phyloP scores from a whole-genome alignment of 2,797 vertebrate species.

The Smutsia gigantea region DNA sequence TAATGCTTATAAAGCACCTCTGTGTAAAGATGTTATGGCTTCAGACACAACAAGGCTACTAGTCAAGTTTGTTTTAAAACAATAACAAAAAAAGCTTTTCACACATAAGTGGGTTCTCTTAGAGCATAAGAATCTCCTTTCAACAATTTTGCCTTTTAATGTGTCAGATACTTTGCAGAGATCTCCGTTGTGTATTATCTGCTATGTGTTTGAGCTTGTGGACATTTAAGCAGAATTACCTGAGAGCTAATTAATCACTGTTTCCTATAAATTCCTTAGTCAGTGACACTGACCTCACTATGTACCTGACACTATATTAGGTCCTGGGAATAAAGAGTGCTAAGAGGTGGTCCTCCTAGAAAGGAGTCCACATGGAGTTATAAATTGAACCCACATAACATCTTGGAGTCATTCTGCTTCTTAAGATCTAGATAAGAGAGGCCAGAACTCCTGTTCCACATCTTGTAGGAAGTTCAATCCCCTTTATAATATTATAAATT shows the following conservation, averaged over 20 bases:
- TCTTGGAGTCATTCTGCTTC: background rate
- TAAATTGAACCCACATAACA: background rate
- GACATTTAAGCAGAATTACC: background rate
- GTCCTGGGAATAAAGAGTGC: background rate
- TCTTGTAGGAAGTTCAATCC: background rate
- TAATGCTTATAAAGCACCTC: background rate
- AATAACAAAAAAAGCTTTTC: background rate
- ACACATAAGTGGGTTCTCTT: background rate
- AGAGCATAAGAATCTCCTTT: background rate
- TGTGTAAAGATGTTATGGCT: background rate
- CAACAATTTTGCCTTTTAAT: background rate
- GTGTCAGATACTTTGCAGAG: background rate
- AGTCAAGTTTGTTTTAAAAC: background rate
- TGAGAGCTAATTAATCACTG: background rate
- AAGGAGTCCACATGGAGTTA: background rate
- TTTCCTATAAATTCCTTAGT: background rate
- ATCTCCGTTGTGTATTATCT: background rate
- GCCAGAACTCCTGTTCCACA: background rate
- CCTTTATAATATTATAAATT: constrained; percentile 6
- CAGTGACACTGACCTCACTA: background rate
- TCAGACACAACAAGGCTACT: background rate
- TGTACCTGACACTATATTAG: background rate
- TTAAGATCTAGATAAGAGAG: background rate
- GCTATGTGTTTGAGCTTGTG: background rate
- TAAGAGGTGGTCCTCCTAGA: background rate